Base-by-base conservation (phyloP, 1,140 invertebrate species). In the Charaxes varanes region DNA sequence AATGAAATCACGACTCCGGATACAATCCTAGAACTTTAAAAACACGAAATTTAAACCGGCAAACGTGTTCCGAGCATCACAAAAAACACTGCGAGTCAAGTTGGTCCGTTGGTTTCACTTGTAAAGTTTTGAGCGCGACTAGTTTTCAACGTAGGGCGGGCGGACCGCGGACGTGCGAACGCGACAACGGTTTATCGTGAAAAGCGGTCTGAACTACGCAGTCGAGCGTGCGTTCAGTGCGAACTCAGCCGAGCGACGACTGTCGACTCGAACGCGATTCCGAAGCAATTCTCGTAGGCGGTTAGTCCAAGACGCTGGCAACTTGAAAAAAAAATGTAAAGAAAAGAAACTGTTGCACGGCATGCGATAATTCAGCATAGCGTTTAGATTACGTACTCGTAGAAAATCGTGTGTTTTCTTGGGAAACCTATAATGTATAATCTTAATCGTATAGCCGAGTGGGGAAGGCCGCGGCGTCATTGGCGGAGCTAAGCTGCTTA, bases 381-480 rank as follows among this genome's bases (percentile, higher is more conserved):
- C n/a, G 14, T 16, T 4, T 6, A 6, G 6, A 15, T 15, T 12
- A 13, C 26, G 11, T 27, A 15, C 16, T 15, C 12, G 16, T 23
- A 22, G 37, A 19, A 41, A 16, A 19, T 32, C 4, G 7, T 19
- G 15, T 16, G 35, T 38, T 28, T 38, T 38, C 40, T 22, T 23
- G 28, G 3, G 15, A 24, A 53, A 54, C n/a, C n/a, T n/a, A 55
- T 52, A 71, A 72, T 65, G 57, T 43, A 52, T 64, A 79, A 71
- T 71, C 54, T 64, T 68, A 31, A 38, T 60, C 43, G 36, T 40
- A 46, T 33, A 10, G 31, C 23, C 48, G 60, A 71, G 76, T 68
- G 76, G 76, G 76, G 71, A 50, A 67, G 32, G 58, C 22, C 47
- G 68, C 54, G 42, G 55, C 46, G 50, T 62, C 57, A 80, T 80